Conservation (phyloP, 2,113 vertebrate genomes). For the Gavia stellata region DNA sequence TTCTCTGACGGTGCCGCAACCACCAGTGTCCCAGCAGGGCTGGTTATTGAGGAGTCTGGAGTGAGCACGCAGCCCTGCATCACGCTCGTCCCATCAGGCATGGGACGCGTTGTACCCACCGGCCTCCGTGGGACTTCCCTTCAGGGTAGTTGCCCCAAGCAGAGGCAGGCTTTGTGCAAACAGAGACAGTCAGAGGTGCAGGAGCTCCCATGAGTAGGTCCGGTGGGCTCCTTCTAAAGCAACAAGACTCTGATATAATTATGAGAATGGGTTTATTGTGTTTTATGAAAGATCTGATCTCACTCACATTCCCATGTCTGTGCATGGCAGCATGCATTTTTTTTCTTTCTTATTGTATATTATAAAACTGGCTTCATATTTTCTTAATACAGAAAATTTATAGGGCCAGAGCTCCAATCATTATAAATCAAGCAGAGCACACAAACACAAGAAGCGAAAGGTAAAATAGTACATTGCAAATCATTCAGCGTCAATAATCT, state of each 20-base stretch:
- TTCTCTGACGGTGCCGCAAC: not conserved
- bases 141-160: not conserved
- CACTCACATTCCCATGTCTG: fast-evolving
- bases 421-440: constrained; percentile 3
- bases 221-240: not conserved
- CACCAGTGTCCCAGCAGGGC: not conserved
- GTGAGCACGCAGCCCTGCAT: fast-evolving
- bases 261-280: not conserved
- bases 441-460: not conserved
- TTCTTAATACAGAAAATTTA: constrained; percentile 12
- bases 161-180: not conserved
- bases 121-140: not conserved
- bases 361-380: not conserved
- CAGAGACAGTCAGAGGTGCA: not conserved
- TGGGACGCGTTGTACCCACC: fast-evolving
- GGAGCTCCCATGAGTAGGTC: not conserved
- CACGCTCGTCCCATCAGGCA: fast-evolving
- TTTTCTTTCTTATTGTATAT: not conserved
- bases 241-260: not conserved
- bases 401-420: not conserved
- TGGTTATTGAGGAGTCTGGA: not conserved
- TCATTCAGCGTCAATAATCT: constrained; percentile 50
- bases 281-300: not conserved
- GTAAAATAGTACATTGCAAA: not conserved
- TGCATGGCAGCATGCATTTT: not conserved